These are phyloP conservation scores for Spilogale gracilis DNA, from an alignment of 2,113 vertebrate species.

Conservation along the genomic window DNA sequence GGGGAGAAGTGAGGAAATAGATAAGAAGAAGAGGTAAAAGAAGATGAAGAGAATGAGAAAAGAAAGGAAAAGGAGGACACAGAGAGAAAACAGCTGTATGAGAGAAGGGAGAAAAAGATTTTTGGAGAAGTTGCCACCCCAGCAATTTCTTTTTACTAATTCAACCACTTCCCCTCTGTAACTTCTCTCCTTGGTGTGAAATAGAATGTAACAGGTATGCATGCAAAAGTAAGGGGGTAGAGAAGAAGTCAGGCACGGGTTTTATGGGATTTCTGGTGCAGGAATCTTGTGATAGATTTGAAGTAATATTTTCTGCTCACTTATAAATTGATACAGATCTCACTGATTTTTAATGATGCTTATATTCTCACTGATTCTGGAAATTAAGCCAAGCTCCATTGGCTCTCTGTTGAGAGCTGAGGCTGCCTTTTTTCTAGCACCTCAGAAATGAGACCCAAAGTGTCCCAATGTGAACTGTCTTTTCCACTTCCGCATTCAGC, in stretches of 20 bases:
- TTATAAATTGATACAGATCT: not conserved
- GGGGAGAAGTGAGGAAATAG: not conserved
- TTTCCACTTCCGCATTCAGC: not conserved
- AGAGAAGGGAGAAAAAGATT: not conserved
- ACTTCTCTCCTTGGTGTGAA: not conserved
- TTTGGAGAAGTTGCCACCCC: not conserved
- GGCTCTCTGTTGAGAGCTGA: not conserved
- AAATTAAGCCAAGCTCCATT: not conserved
- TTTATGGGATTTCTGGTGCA: not conserved
- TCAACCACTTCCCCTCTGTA: not conserved
- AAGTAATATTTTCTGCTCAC: not conserved
- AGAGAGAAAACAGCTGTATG: not conserved
- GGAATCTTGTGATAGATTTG: not conserved
- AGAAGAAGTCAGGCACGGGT: not conserved
- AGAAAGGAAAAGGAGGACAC: not conserved
- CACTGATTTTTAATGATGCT: not conserved
- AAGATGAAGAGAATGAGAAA: not conserved
- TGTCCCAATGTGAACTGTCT: not conserved
- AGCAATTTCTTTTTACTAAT: not conserved
- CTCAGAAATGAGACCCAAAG: not conserved
- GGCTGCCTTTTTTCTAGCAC: not conserved
- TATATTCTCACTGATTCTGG: constrained; percentile 30
- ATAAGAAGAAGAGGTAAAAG: not conserved
- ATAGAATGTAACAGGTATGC: not conserved
- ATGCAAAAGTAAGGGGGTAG: fast-evolving